Conservation (phyloP, 35 echinoderm and acorn worm species). For the Holothuria glaberrima region DNA sequence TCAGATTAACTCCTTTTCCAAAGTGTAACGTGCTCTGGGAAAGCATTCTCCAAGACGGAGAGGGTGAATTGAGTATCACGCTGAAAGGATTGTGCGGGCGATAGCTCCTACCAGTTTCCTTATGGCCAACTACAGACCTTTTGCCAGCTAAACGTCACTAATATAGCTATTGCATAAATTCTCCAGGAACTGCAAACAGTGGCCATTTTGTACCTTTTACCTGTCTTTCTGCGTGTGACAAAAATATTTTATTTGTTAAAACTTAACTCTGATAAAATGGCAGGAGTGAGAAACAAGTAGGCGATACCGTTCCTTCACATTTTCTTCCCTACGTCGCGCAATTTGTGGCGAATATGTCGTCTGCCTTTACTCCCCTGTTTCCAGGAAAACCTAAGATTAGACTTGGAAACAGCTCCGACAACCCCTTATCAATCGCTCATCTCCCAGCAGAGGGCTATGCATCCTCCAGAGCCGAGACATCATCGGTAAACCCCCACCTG, state of each 20-base stretch:
- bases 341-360: not conserved
- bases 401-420: not conserved
- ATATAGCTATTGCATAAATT: too few species aligned
- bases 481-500: not conserved
- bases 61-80: too few species aligned
- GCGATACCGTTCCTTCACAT: too few species aligned
- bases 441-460: not conserved
- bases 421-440: not conserved
- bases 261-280: not conserved
- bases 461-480: not conserved
- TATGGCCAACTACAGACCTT: too few species aligned
- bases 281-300: not conserved
- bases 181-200: too few species aligned
- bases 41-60: too few species aligned
- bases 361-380: constrained; percentile 23
- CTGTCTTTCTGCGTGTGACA: not conserved
- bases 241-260: not conserved
- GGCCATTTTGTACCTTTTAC: not conserved
- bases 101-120: too few species aligned
- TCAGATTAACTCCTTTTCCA: too few species aligned
- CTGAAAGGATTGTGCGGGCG: too few species aligned
- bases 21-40: too few species aligned
- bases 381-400: not conserved
- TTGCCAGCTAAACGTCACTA: too few species aligned
- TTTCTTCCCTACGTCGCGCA: not conserved